phyloP scores from a whole-genome alignment of 1,140 invertebrate genomes.

The Manduca sexta region DNA sequence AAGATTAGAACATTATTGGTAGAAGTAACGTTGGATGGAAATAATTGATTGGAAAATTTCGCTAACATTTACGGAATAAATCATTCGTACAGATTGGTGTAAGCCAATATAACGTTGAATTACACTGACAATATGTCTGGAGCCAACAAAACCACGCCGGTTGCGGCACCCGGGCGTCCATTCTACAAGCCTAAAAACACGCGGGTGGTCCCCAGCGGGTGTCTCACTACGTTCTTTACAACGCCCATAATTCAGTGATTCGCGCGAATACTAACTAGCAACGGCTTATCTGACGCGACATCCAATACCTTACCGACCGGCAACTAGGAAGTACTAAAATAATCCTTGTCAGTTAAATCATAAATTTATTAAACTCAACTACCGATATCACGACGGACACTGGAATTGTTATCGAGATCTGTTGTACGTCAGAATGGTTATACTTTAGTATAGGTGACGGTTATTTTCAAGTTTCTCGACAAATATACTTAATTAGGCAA shows the following conservation, averaged over 20 bases:
- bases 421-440: too few relatives aligned
- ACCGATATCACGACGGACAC: too few relatives aligned
- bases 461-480: too few relatives aligned
- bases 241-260: constrained; percentile 64
- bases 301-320: constrained; percentile 42
- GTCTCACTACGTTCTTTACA: constrained; percentile 39
- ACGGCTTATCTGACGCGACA: constrained; percentile 46
- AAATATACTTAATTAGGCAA: too few relatives aligned
- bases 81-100: too few relatives aligned
- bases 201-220: constrained; percentile 65
- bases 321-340: constrained; percentile 51
- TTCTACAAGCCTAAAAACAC: constrained; percentile 21
- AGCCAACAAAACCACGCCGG: constrained; percentile 9
- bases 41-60: too few relatives aligned
- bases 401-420: too few relatives aligned
- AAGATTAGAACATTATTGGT: too few relatives aligned
- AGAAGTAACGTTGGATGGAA: too few relatives aligned
- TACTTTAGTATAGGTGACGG: too few relatives aligned
- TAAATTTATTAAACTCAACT: constrained; percentile 9
- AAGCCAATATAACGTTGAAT: too few relatives aligned
- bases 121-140: constrained; percentile 8
- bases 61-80: too few relatives aligned
- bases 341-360: constrained; percentile 38
- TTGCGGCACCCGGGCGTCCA: constrained; percentile 22
- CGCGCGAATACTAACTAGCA: constrained; percentile 54